Conservation (phyloP, 2,113 vertebrate genomes). For the Seriola quinqueradiata region DNA sequence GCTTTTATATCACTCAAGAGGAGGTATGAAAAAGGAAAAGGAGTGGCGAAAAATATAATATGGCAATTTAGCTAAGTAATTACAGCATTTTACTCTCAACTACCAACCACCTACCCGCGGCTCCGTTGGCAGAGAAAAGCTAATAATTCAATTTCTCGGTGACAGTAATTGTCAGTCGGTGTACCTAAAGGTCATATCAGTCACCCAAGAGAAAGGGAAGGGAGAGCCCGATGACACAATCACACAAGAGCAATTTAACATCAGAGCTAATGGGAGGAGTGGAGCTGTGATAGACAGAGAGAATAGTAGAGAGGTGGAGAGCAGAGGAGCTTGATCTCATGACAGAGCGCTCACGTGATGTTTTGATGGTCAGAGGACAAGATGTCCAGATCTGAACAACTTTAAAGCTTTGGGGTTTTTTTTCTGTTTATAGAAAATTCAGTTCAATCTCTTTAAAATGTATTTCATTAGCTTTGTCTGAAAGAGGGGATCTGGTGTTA, state of each 20-base stretch:
- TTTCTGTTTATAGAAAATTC: background rate
- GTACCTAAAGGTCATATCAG: slow-evolving; percentile 89
- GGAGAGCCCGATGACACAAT: slow-evolving; percentile 80
- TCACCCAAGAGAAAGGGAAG: slow-evolving; percentile 81
- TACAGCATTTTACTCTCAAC: slow-evolving; percentile 85
- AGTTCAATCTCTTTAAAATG: background rate
- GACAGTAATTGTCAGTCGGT: slow-evolving; percentile 87
- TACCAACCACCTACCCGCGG: slow-evolving; percentile 81
- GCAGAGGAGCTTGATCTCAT: slow-evolving; percentile 55
- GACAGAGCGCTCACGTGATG: slow-evolving; percentile 27
- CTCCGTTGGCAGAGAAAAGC: slow-evolving; percentile 81
- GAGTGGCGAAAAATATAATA: slow-evolving; percentile 84
- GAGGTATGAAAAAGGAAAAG: slow-evolving; percentile 74
- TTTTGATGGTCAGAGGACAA: slow-evolving; percentile 51
- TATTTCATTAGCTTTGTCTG: background rate
- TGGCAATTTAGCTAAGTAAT: slow-evolving; percentile 89
- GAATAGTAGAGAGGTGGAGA: slow-evolving; percentile 59
- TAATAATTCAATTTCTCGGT: slow-evolving; percentile 89
- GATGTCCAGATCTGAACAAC: slow-evolving; percentile 11
- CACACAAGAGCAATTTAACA: slow-evolving; percentile 83
- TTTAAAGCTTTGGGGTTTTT: background rate
- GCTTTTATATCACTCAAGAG: slow-evolving; percentile 69
- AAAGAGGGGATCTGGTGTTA: background rate
- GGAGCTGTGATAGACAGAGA: slow-evolving; percentile 73
- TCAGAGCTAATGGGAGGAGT: slow-evolving; percentile 81